Evolutionary conservation across 2,113 vertebrate genomes (phyloP).

Genomic region (Oxyura jamaicensis): DNA sequence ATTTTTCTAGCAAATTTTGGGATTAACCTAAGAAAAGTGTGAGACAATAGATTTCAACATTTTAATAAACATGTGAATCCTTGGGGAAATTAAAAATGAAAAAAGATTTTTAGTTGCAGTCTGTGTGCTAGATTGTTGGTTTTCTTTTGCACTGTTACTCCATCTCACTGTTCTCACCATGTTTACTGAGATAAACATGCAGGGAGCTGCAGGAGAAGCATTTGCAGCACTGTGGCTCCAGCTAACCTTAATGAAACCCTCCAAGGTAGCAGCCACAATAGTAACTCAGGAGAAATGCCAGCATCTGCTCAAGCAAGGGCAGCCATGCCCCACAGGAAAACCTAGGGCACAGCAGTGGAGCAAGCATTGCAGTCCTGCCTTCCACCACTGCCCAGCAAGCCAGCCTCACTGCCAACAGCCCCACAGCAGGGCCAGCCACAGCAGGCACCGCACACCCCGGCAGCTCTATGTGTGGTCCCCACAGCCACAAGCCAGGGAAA

Average conservation of each 20-base stretch:
- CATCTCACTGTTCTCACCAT: background rate
- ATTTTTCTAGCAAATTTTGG: slow-evolving; percentile 34
- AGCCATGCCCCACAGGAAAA: rapidly evolving
- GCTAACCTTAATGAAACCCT: rapidly evolving
- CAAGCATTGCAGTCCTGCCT: background rate
- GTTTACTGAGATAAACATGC: background rate
- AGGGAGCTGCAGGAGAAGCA: too few species aligned
- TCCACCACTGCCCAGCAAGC: background rate
- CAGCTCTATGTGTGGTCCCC: background rate
- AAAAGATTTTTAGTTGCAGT: background rate
- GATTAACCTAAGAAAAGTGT: slow-evolving; percentile 44
- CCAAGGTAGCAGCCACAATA: rapidly evolving
- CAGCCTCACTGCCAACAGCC: background rate
- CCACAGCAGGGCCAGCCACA: background rate
- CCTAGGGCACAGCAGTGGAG: background rate
- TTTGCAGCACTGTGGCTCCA: rapidly evolving
- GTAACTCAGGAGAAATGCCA: rapidly evolving
- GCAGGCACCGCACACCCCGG: rapidly evolving
- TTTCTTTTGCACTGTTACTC: background rate
- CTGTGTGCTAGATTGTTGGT: slow-evolving; percentile 32
- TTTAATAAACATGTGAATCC: slow-evolving; percentile 47
- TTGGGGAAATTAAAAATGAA: background rate
- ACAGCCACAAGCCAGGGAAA: background rate
- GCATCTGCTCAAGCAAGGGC: rapidly evolving
- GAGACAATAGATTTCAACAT: slow-evolving; percentile 21